Evolutionary conservation across 1,140 invertebrate species (phyloP), one percentile per base, ranked within the genome.

Genomic region (Cydia pomonella): DNA sequence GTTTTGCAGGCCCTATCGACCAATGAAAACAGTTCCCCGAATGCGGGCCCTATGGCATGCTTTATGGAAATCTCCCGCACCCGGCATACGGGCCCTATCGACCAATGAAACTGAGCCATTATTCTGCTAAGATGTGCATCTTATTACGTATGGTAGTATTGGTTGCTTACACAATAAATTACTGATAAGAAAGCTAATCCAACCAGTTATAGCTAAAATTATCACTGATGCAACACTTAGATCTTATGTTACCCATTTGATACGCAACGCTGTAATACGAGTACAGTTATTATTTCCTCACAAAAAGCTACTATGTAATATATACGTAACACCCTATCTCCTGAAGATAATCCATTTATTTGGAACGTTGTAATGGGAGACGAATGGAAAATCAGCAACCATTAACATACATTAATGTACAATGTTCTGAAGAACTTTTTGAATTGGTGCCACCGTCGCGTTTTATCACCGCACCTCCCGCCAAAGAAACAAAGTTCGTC

Each of bases 261-360:
- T 69, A 69, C 64, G 64, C 64, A 33, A 18, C 27, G n/a, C 27
- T 21, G 53, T 23, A 59, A 69, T 64, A n/a, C n/a, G n/a, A n/a
- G n/a, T n/a, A 29, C 64, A 33, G 53, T 69, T 64, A 33, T 33
- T 18, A n/a, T 66, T 16, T 18, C 64, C 21, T 18, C n/a, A 69
- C 64, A 69, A 69, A 69, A 41, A 69, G 16, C 27, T 12, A 50
- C 44, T 73, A 53, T 25, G 72, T 41, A 73, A 73, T 47, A 23
- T 47, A 44, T 47, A 50, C 72, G 44, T 18, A 73, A 73, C 72
- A 16, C 44, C 41, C 71, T 21, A 44, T 50, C 71, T 72, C 25
- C 27, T 47, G 41, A 73, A 73, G 23, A 73, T 50, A 50, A 73
- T 73, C 47, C 44, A 47, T 73, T 73, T 72, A 10, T 23, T 59